Conservation (phyloP, 1,140 invertebrate genomes). For the Drosophila bifasciata region DNA sequence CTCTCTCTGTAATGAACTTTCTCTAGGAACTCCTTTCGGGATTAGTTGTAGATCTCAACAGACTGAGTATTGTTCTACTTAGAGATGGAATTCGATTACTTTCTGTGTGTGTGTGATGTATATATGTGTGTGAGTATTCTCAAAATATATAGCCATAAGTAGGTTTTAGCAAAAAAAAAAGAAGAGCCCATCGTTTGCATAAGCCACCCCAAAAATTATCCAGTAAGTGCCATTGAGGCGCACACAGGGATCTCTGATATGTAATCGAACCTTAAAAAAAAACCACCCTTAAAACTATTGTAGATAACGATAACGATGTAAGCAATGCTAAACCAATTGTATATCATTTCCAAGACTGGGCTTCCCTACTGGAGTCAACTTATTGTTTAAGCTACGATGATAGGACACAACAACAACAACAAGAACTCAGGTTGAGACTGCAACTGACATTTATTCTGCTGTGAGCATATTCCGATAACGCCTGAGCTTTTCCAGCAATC, state of each 20-base stretch:
- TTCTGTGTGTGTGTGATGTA: not conserved
- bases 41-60: slow-evolving; percentile 79
- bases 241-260: slow-evolving; percentile 65
- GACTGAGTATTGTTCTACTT: slow-evolving; percentile 67
- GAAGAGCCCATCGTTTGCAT: slow-evolving; percentile 58
- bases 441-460: slow-evolving; percentile 71
- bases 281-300: slow-evolving; percentile 16
- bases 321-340: slow-evolving; percentile 41
- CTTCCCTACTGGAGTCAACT: slow-evolving; percentile 44
- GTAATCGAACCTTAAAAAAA: slow-evolving; percentile 55
- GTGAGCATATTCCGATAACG: slow-evolving; percentile 64
- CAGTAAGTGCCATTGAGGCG: slow-evolving; percentile 65
- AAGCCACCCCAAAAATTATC: slow-evolving; percentile 55
- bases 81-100: not conserved
- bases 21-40: slow-evolving; percentile 14
- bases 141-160: slow-evolving; percentile 42
- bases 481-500: slow-evolving; percentile 19
- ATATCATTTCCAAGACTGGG: slow-evolving; percentile 68
- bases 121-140: slow-evolving; percentile 19
- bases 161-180: slow-evolving; percentile 10
- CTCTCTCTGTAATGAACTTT: slow-evolving; percentile 52
- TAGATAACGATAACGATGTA: slow-evolving; percentile 11
- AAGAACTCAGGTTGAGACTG: slow-evolving; percentile 79
- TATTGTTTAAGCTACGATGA: slow-evolving; percentile 20
- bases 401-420: not conserved